phyloP scores from a whole-genome alignment of 2,113 vertebrate species.

The Burhinus oedicnemus region DNA sequence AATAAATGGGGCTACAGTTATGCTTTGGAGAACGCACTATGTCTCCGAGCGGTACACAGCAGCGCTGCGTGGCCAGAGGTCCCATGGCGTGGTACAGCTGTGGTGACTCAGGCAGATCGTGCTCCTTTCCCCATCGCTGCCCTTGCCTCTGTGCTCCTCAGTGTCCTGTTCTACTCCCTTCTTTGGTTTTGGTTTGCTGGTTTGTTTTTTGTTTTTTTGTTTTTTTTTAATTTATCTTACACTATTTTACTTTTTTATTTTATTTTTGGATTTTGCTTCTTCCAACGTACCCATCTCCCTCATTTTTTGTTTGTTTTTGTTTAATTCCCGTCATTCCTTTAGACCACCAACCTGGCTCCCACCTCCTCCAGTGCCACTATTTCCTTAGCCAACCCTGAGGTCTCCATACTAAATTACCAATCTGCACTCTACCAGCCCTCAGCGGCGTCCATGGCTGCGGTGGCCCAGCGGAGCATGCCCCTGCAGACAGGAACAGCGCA shows the following conservation, averaged over 20 bases:
- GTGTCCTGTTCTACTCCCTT: not conserved
- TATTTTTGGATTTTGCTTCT: slow-evolving; percentile 35
- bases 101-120: not conserved
- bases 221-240: slow-evolving; percentile 34
- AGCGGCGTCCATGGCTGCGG: slow-evolving; percentile 95
- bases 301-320: slow-evolving; percentile 83
- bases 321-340: slow-evolving; percentile 87
- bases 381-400: slow-evolving; percentile 94
- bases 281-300: slow-evolving; percentile 70
- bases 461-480: slow-evolving; percentile 96
- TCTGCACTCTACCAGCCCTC: slow-evolving; percentile 98
- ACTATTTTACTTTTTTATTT: not conserved
- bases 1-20: not conserved
- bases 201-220: not conserved
- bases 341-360: slow-evolving; percentile 93
- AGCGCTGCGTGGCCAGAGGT: fast-evolving
- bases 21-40: not conserved
- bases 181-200: slow-evolving; percentile 40
- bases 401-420: slow-evolving; percentile 99
- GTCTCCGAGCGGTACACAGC: not conserved
- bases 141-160: not conserved
- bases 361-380: slow-evolving; percentile 96
- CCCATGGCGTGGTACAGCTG: not conserved
- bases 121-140: not conserved
- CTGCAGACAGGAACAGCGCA: slow-evolving; percentile 92